phyloP scores from a whole-genome alignment of 2,113 vertebrate species.

The Diphyllodes magnificus region DNA sequence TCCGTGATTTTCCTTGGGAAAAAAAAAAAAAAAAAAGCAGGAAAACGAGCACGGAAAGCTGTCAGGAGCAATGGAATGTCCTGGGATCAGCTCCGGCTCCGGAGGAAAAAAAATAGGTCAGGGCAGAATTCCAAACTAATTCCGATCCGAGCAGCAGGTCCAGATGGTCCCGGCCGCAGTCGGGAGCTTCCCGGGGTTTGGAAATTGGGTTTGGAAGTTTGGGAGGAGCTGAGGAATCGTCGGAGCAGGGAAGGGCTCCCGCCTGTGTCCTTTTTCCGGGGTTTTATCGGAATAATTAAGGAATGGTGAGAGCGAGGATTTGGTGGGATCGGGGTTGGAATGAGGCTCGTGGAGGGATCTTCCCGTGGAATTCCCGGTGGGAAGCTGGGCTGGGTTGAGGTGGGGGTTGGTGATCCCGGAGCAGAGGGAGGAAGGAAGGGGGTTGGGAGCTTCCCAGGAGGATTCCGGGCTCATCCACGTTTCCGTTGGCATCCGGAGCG shows the following conservation, averaged over 20 bases:
- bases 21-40: not conserved
- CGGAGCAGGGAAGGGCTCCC: not conserved
- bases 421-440: not conserved
- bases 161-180: not conserved
- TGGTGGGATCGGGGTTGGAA: not conserved
- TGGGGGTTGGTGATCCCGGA: not conserved
- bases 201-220: not conserved
- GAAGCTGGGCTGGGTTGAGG: not conserved
- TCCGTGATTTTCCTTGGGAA: not conserved
- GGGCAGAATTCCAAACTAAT: not conserved
- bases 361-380: not conserved
- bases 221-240: not conserved
- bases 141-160: not conserved
- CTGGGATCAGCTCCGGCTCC: not conserved
- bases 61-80: not conserved
- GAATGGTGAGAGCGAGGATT: not conserved
- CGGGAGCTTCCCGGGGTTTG: not conserved
- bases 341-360: not conserved
- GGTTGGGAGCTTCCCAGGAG: not conserved
- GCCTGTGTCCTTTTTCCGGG: too few species aligned
- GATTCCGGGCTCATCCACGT: not conserved
- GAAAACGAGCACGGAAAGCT: not conserved
- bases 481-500: not conserved
- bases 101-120: not conserved
- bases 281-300: not conserved